Evolutionary conservation across 2,888 invertebrate genomes (phyloP).

Genomic region (Silvanus unidentatus): DNA sequence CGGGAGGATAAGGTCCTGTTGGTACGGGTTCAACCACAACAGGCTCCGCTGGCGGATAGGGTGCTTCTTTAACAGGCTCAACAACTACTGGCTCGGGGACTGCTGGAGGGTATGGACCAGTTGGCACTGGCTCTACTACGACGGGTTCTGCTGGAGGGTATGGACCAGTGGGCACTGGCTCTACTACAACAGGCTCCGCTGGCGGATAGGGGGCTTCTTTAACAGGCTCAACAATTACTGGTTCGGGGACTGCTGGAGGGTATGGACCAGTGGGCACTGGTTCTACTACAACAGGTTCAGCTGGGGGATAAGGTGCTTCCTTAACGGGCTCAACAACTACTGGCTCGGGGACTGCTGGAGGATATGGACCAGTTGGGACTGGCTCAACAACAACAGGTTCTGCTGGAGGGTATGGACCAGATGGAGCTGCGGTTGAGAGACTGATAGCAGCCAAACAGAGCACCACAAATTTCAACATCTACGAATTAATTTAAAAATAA

Average conservation of each 20-base stretch:
- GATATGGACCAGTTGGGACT: constrained; percentile 1
- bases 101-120: constrained; percentile 4
- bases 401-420: background rate
- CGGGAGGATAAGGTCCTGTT: constrained; percentile 1
- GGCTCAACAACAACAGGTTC: background rate
- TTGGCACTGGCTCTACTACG: background rate
- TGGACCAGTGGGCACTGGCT: background rate
- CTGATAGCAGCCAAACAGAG: too few relatives aligned
- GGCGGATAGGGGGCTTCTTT: background rate
- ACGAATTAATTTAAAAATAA: too few relatives aligned
- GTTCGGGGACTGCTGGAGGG: background rate
- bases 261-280: background rate
- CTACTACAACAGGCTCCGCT: background rate
- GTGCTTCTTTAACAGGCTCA: background rate
- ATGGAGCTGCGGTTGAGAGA: background rate
- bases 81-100: too few relatives aligned
- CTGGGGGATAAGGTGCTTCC: background rate
- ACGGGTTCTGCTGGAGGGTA: background rate
- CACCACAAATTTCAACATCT: too few relatives aligned
- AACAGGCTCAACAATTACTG: background rate
- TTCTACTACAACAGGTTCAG: background rate
- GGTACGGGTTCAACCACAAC: background rate
- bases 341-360: background rate
- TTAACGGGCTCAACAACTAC: background rate
- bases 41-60: background rate